Evolutionary conservation across 2,113 vertebrate species (phyloP).

Genomic region (Mellivora capensis): DNA sequence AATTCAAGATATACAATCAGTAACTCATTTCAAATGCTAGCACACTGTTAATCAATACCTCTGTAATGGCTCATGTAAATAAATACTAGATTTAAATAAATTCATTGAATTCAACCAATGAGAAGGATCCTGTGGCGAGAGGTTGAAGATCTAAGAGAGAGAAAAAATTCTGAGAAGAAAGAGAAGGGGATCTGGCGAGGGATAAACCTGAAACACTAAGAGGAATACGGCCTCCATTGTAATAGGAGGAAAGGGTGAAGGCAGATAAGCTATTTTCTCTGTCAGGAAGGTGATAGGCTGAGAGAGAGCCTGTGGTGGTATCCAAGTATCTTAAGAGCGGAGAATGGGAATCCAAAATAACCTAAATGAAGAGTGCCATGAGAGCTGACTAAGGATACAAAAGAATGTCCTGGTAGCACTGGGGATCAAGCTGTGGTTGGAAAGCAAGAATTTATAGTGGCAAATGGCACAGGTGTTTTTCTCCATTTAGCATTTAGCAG

Average conservation of each 20-base stretch:
- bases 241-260: neutral
- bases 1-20: neutral
- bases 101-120: neutral
- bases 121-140: neutral
- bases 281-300: neutral
- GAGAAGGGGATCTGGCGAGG: neutral
- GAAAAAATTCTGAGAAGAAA: neutral
- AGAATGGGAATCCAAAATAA: neutral
- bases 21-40: neutral
- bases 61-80: neutral
- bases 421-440: neutral
- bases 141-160: neutral
- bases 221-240: neutral
- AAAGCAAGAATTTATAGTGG: neutral
- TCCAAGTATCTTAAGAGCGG: neutral
- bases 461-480: neutral
- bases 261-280: neutral
- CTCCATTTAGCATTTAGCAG: neutral
- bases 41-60: neutral
- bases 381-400: neutral
- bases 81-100: neutral
- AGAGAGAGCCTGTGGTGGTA: neutral
- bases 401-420: neutral
- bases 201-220: neutral
- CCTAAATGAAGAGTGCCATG: neutral